A percentile compares a stretch with the other conserved stretches of the same genome.
These are phyloP conservation scores for Zaprionus obscuricornis DNA, from an alignment of 2,888 invertebrate species.

Conservation along the genomic window DNA sequence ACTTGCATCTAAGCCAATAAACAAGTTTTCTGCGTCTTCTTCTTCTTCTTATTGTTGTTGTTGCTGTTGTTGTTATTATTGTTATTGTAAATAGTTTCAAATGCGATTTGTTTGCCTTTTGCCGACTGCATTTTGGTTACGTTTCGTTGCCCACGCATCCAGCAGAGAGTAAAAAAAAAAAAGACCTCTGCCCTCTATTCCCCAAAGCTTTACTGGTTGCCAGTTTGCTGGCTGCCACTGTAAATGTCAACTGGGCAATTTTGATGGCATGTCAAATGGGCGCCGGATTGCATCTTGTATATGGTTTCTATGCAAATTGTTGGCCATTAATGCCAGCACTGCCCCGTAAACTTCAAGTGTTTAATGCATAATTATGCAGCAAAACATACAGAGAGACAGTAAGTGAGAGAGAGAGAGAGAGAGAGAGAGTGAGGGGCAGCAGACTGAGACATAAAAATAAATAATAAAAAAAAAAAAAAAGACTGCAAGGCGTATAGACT, in stretches of 20 bases:
- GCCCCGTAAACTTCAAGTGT: constrained; percentile 68
- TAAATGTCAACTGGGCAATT: constrained; percentile 51
- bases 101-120: constrained; percentile 70
- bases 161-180: neutral
- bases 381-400: too few species aligned
- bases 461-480: too few species aligned
- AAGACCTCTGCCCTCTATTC: constrained; percentile 1
- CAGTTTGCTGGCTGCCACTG: too few species aligned
- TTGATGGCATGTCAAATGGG: constrained; percentile 45
- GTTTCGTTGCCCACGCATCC: constrained; percentile 53
- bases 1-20: constrained; percentile 76
- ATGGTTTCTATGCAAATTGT: constrained; percentile 70
- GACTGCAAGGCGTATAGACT: too few species aligned
- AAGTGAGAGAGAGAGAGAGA: too few species aligned
- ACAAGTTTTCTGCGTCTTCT: constrained; percentile 59
- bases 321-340: constrained; percentile 59
- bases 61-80: neutral
- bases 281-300: constrained; percentile 39
- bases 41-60: constrained; percentile 15
- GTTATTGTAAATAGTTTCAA: too few species aligned
- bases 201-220: too few species aligned
- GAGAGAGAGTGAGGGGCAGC: too few species aligned
- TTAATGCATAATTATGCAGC: constrained; percentile 71
- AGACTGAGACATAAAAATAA: too few species aligned
- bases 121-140: constrained; percentile 64